A percentile compares a stretch with the other conserved stretches of the same genome.
phyloP scores from a whole-genome alignment of 2,888 invertebrate genomes.

The Danaus chrysippus region DNA sequence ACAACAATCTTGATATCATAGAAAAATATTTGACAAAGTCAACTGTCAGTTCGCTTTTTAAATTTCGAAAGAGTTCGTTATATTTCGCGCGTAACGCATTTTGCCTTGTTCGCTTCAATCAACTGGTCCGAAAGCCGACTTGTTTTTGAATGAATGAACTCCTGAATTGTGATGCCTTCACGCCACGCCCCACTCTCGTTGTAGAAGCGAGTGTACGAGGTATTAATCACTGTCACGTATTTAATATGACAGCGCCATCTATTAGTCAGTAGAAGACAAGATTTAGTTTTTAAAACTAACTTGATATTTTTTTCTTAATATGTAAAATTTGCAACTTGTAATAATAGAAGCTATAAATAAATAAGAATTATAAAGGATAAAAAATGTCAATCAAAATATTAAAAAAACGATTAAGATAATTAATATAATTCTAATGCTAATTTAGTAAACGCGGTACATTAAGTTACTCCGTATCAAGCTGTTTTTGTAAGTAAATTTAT shows the following conservation, averaged over 20 bases:
- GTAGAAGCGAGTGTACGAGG: conserved; percentile 37
- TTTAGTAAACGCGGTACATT: too few species aligned
- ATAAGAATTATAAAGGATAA: neutral
- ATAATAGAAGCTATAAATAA: neutral
- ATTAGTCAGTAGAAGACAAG: conserved; percentile 29
- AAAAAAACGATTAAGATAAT: neutral
- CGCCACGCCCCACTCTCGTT: conserved; percentile 44
- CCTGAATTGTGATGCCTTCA: conserved; percentile 34
- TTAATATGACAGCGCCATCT: conserved; percentile 37
- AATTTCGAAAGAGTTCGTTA: conserved; percentile 71
- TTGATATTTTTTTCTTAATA: neutral
- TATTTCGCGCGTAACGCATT: conserved; percentile 52
- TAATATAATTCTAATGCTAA: too few species aligned
- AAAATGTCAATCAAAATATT: neutral
- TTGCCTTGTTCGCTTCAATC: conserved; percentile 35
- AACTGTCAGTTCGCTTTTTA: conserved; percentile 59
- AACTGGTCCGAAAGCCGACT: conserved; percentile 54
- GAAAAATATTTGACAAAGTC: conserved; percentile 33
- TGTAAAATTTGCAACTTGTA: neutral
- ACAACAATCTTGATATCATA: conserved; percentile 22
- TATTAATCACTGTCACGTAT: conserved; percentile 11
- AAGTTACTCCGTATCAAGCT: too few species aligned
- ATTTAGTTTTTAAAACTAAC: neutral
- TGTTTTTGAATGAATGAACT: conserved; percentile 62
- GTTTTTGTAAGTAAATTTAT: too few species aligned